phyloP scores from a whole-genome alignment of 2,797 vertebrate species.

The Allobates femoralis region DNA sequence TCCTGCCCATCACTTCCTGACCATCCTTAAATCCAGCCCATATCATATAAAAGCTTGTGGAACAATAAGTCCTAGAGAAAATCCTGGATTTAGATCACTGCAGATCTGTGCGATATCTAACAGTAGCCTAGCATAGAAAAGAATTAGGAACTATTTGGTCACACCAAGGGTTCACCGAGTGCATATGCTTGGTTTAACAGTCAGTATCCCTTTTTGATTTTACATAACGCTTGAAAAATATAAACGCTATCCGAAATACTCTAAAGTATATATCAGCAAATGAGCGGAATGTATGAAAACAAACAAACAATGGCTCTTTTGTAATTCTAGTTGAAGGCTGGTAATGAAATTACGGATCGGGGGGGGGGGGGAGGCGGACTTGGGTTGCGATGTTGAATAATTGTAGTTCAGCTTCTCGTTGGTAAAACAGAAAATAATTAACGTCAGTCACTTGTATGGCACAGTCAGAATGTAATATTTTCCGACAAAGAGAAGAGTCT shows the following conservation, averaged over 20 bases:
- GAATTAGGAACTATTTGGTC: too few species aligned
- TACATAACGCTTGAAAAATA: neutral
- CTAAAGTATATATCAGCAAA: neutral
- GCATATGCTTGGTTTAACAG: too few species aligned
- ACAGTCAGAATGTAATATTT: constrained; percentile 64
- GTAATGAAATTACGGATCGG: neutral
- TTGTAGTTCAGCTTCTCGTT: constrained; percentile 64
- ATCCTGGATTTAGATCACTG: too few species aligned
- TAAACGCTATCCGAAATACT: neutral
- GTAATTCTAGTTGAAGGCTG: constrained; percentile 37
- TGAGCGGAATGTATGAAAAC: constrained; percentile 27
- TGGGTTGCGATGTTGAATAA: constrained; percentile 60
- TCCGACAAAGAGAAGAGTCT: constrained; percentile 70
- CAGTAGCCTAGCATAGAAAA: too few species aligned
- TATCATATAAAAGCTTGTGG: too few species aligned
- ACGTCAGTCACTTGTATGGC: constrained; percentile 64
- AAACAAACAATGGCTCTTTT: constrained; percentile 60
- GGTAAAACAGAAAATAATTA: constrained; percentile 68
- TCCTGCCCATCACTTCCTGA: too few species aligned
- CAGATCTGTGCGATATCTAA: too few species aligned
- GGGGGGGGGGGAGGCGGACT: neutral
- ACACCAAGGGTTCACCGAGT: too few species aligned
- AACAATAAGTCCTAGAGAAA: too few species aligned
- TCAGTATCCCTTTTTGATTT: neutral
- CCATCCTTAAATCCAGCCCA: too few species aligned